These are phyloP conservation scores for Tetragonula clypearis DNA, from an alignment of 1,140 invertebrate genomes.

Conservation along the genomic window DNA sequence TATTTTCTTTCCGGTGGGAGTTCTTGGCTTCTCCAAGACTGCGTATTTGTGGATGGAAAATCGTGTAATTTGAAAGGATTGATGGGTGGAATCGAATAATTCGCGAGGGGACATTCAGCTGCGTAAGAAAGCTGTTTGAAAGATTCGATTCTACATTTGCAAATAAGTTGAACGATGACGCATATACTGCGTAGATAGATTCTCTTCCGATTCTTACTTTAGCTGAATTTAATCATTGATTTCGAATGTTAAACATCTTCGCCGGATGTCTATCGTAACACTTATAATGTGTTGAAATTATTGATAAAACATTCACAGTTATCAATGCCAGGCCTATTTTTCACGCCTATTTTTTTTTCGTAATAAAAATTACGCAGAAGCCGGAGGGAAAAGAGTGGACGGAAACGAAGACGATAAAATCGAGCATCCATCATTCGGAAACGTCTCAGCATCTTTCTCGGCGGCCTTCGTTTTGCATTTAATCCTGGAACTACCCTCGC, in stretches of 20 bases:
- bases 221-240: no score
- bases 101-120: background rate
- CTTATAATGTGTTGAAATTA: background rate
- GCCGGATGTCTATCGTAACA: no score
- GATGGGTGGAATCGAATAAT: background rate
- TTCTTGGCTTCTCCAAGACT: background rate
- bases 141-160: no score
- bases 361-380: background rate
- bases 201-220: no score
- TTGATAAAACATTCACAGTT: background rate
- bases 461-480: slow-evolving; percentile 45
- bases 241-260: background rate
- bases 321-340: background rate
- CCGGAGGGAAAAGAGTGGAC: background rate
- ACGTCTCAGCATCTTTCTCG: slow-evolving; percentile 9
- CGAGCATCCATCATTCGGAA: slow-evolving; percentile 10
- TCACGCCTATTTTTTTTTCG: no score
- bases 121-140: background rate
- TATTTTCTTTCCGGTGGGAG: background rate
- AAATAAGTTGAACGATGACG: no score
- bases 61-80: background rate
- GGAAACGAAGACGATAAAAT: background rate
- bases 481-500: slow-evolving; percentile 47
- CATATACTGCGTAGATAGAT: no score
- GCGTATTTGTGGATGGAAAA: background rate